A percentile compares a stretch with the other conserved stretches of the same genome.
Evolutionary conservation across 2,888 invertebrate genomes (phyloP).

Genomic region (Phalera bucephala): DNA sequence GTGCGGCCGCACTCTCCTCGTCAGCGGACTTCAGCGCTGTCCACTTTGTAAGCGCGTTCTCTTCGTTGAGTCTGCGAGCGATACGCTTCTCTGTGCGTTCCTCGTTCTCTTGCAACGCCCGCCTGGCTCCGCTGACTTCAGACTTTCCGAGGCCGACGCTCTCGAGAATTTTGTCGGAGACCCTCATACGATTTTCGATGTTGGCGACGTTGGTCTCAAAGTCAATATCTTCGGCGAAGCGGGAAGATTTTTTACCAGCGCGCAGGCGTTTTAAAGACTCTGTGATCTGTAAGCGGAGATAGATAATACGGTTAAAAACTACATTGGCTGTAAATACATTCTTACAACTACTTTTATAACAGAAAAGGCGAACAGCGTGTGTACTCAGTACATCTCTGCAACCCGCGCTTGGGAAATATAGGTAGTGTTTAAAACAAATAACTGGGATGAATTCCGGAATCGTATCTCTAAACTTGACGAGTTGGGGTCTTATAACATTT

Average conservation of each 20-base stretch:
- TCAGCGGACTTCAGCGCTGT: constrained; percentile 79
- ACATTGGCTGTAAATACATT: no score
- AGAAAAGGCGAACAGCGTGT: no score
- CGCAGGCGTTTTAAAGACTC: constrained; percentile 84
- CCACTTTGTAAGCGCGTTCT: constrained; percentile 84
- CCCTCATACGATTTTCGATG: constrained; percentile 81
- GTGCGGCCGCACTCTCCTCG: constrained; percentile 82
- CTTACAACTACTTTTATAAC: no score
- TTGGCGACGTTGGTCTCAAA: constrained; percentile 83
- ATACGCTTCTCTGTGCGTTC: constrained; percentile 76
- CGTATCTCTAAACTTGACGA: no score
- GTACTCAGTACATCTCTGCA: no score
- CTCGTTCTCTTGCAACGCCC: constrained; percentile 73
- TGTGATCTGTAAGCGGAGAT: constrained; percentile 77
- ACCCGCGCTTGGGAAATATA: no score
- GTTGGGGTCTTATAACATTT: no score
- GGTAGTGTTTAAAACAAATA: no score
- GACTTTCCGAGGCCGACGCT: constrained; percentile 84
- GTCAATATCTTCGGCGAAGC: constrained; percentile 85
- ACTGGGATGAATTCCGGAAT: no score
- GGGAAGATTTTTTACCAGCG: constrained; percentile 83
- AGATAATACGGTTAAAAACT: not conserved
- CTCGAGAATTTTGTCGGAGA: constrained; percentile 86
- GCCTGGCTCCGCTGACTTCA: constrained; percentile 72
- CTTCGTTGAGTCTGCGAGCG: constrained; percentile 67